Evolutionary conservation across 1,140 invertebrate species (phyloP), one percentile per base, ranked within the genome.

Genomic region (Euschistus heros): DNA sequence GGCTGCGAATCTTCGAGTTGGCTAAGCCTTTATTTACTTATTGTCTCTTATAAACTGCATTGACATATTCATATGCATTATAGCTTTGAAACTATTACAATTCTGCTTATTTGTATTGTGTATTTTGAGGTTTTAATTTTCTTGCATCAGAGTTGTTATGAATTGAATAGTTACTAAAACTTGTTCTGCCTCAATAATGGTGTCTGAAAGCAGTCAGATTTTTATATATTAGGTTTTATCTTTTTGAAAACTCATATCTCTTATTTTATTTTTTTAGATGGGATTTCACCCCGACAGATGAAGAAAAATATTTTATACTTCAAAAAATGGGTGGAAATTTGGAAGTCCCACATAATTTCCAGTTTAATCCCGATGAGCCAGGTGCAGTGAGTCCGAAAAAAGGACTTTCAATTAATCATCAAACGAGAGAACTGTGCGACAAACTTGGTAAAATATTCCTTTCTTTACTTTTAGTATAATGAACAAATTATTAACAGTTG

Each of bases 321-420:
- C 74, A 78, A 18, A 79, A 85, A 73, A 89, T 97, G 73, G 75
- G 82, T 37, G 76, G 76, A 60, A 78, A 85, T 77, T 76, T 93
- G 24, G 73, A 71, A 55, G 77, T 89, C 54, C 91, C 91, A 1
- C 73, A 83, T 2, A 91, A 88, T 76, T 98, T 98, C 78, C 74
- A 76, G 33, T 89, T 82, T 0, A 78, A 83, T 60, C 71, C 81
- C 2, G 88, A 84, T 71, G 73, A 77, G n/a, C 68, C 72, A 47
- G 70, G 72, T 3, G 66, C 71, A 10, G 37, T 18, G 2, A 27
- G 42, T 5, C 18, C 37, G 6, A 27, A 68, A 64, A 59, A 18
- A 61, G 27, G 65, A 50, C n/a, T 33, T 44, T 61, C 47, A n/a
- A 13, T 33, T 3, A 66, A 66, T 47, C 57, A 42, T 26, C 65